Evolutionary conservation across 1,140 invertebrate species (phyloP), one percentile per base, ranked within the genome.

Genomic region (Brachionus angularis): DNA sequence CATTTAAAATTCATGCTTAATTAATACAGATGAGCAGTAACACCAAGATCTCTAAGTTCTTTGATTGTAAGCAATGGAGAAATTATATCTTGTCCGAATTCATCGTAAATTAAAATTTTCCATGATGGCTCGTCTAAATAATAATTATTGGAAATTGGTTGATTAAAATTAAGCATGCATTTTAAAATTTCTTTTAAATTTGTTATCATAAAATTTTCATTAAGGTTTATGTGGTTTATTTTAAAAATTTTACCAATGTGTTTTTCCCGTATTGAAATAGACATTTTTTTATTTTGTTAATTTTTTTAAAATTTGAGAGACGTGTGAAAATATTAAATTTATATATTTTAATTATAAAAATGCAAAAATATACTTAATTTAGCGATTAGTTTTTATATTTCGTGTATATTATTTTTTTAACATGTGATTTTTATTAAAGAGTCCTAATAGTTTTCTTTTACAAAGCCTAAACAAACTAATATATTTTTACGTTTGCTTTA

Each of bases 11-110:
- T 5, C 12, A 44, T 73, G 27, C 36, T 2, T 44, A 31, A 42
- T 25, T 77, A 87, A 87, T 86, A 95, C 90, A 98, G 87, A 85
- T 98, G 93, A 64, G 98, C 84, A 49, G 96, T 99, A 14, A 99
- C 91, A 72, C 96, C 96, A 75, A 95, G 82, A 81, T 98, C 93
- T 77, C 95, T 80, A 1, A 99, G 83, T 79, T 98, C 94, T 82
- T 96, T 96, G 0, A 98, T 88, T 42, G 91, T 91, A 76, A 99
- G 86, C 50, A 99, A 81, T 2, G 96, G 94, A 16, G 95, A 96
- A 75, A 99, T 96, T 49, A 99, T 97, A 79, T 98, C 95, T 83
- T 98, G 95, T 5, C 94, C 94, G 75, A 88, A 87, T 76, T 90
- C 86, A 81, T 99, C 96, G 78, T 97, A 98, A 69, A 99, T 88